A percentile compares a stretch with the other conserved stretches of the same genome.
Conservation (phyloP, 2,113 vertebrate genomes). For the Tonatia bakeri region DNA sequence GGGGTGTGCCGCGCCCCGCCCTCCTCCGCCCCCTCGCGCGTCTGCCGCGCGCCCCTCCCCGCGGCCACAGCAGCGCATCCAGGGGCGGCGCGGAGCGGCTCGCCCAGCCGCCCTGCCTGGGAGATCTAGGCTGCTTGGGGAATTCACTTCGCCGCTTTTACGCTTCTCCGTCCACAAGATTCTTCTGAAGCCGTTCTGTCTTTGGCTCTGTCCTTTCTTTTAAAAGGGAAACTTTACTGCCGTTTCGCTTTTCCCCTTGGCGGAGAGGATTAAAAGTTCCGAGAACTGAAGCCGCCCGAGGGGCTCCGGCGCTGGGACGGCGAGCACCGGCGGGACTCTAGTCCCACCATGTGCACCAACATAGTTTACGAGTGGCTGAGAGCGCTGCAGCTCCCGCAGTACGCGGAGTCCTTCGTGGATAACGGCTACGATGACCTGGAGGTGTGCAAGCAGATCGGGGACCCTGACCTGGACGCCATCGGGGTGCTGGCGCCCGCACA, state of each 20-base stretch:
- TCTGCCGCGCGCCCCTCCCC: slow-evolving; percentile 28
- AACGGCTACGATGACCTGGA: slow-evolving; percentile 98
- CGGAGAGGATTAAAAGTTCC: slow-evolving; percentile 62
- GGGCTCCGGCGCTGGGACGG: neutral
- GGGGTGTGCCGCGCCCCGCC: slow-evolving; percentile 39
- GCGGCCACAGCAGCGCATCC: slow-evolving; percentile 24
- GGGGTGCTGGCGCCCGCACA: slow-evolving; percentile 92
- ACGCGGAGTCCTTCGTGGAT: slow-evolving; percentile 95
- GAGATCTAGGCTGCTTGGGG: slow-evolving; percentile 58
- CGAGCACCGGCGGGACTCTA: neutral
- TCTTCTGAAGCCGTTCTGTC: neutral
- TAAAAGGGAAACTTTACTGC: slow-evolving; percentile 49
- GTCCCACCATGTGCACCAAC: slow-evolving; percentile 86
- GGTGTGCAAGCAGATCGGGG: slow-evolving; percentile 98
- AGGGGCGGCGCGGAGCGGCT: slow-evolving; percentile 49
- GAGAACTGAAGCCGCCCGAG: neutral
- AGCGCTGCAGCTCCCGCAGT: slow-evolving; percentile 94
- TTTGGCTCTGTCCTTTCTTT: neutral
- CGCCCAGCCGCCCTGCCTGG: neutral
- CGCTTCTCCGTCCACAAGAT: neutral
- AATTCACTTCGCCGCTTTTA: slow-evolving; percentile 2
- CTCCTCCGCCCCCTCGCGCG: slow-evolving; percentile 23
- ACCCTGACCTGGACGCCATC: slow-evolving; percentile 97
- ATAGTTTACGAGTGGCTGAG: slow-evolving; percentile 97
- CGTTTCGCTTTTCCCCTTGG: neutral